Conservation (phyloP, 2,888 invertebrate species). For the Drosophila niveifrons region DNA sequence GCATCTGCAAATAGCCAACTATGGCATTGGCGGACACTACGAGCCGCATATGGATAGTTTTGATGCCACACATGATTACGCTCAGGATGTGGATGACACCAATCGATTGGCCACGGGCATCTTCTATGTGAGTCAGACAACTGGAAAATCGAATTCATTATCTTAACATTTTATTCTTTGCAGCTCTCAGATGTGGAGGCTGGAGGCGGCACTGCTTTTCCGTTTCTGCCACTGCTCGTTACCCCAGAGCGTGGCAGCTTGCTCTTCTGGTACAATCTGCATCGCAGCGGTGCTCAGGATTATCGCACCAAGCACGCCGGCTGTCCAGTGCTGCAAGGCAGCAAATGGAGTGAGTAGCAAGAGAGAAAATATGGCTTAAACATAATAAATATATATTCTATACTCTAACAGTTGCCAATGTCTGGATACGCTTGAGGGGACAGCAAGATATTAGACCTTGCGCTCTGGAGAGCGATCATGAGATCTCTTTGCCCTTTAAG, state of each 20-base stretch:
- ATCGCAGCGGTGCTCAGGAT: slow-evolving; percentile 77
- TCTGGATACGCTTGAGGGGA: slow-evolving; percentile 94
- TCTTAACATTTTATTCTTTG: not conserved
- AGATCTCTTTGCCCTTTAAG: slow-evolving; percentile 68
- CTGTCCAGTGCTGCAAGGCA: slow-evolving; percentile 82
- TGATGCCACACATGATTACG: slow-evolving; percentile 54
- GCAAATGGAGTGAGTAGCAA: slow-evolving; percentile 78
- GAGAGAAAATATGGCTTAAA: not conserved
- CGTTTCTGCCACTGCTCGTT: slow-evolving; percentile 92
- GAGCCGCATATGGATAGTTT: slow-evolving; percentile 88
- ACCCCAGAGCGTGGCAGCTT: slow-evolving; percentile 92
- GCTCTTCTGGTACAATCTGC: slow-evolving; percentile 83
- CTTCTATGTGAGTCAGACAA: slow-evolving; percentile 93
- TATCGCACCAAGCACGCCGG: slow-evolving; percentile 82
- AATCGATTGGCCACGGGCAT: slow-evolving; percentile 98
- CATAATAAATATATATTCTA: not conserved
- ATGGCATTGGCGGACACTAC: slow-evolving; percentile 90
- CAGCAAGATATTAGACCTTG: slow-evolving; percentile 91
- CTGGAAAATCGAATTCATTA: not conserved
- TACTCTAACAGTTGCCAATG: slow-evolving; percentile 90
- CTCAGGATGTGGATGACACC: slow-evolving; percentile 86
- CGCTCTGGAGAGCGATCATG: slow-evolving; percentile 71
- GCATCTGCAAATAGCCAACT: slow-evolving; percentile 89
- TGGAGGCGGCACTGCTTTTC: slow-evolving; percentile 99
- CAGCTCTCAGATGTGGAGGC: slow-evolving; percentile 98